Percentiles rank a stretch among this genome's conserved stretches.
Conservation (phyloP, 2,888 invertebrate species). For the Hirtodrosophila alboralis region DNA sequence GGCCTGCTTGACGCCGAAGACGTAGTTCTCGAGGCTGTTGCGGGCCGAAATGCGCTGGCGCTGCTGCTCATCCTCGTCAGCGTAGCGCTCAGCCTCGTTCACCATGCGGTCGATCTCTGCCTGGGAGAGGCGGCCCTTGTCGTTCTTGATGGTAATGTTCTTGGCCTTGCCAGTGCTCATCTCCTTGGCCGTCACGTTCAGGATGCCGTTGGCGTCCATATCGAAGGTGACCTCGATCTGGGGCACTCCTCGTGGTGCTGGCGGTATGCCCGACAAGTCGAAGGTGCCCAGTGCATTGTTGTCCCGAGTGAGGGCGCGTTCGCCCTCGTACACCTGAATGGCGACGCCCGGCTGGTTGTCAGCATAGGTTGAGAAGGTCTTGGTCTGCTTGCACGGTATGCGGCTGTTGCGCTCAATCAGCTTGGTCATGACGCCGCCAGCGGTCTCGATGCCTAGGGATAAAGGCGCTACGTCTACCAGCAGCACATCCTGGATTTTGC, state of each 20-base stretch:
- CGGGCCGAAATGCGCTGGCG: conserved; percentile 88
- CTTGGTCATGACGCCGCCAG: conserved; percentile 92
- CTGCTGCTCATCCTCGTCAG: conserved; percentile 91
- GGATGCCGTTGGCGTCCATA: conserved; percentile 96
- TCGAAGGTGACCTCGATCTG: conserved; percentile 93
- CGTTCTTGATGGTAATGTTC: conserved; percentile 92
- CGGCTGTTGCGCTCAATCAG: conserved; percentile 89
- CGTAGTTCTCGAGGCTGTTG: conserved; percentile 90
- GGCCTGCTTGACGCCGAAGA: conserved; percentile 89
- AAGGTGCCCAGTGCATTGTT: conserved; percentile 97
- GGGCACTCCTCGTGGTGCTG: conserved; percentile 93
- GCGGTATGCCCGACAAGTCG: conserved; percentile 97
- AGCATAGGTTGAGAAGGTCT: conserved; percentile 91
- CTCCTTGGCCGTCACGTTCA: conserved; percentile 92
- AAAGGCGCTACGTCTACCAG: conserved; percentile 88
- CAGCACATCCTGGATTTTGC: conserved; percentile 90
- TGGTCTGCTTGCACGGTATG: conserved; percentile 89
- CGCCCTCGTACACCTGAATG: conserved; percentile 90
- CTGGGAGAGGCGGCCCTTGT: conserved; percentile 91
- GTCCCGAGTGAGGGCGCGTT: conserved; percentile 95
- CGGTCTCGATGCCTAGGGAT: conserved; percentile 91
- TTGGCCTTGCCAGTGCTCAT: conserved; percentile 88
- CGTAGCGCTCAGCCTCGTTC: conserved; percentile 89
- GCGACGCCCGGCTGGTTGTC: conserved; percentile 92
- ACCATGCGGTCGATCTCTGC: conserved; percentile 93